Conservation (phyloP, 1,140 invertebrate genomes). For the Trichonephila clavata region DNA sequence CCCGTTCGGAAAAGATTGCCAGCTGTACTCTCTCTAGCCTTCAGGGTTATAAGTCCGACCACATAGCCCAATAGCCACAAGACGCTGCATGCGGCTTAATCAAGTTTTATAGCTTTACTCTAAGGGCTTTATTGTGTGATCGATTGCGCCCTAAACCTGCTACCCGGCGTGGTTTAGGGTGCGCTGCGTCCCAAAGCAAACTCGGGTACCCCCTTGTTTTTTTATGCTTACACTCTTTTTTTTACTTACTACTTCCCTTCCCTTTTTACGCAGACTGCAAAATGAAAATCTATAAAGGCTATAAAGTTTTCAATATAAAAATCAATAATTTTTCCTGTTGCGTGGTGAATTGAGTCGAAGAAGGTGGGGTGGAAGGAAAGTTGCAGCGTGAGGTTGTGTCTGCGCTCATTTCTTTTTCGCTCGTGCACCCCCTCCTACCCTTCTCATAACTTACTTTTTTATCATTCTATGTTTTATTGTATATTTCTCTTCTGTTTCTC, state of each 20-base stretch:
- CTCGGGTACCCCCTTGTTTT: slow-evolving; percentile 44
- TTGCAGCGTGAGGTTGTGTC: slow-evolving; percentile 9
- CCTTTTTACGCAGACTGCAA: slow-evolving; percentile 73
- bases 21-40: slow-evolving; percentile 41
- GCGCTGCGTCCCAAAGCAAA: slow-evolving; percentile 32
- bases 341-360: background rate
- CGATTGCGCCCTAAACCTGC: slow-evolving; percentile 75
- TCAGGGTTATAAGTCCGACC: slow-evolving; percentile 63
- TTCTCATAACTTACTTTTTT: slow-evolving; percentile 66
- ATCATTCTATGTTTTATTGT: slow-evolving; percentile 73
- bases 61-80: slow-evolving; percentile 27
- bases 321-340: slow-evolving; percentile 71
- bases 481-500: slow-evolving; percentile 61
- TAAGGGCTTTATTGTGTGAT: slow-evolving; percentile 76
- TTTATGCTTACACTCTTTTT: slow-evolving; percentile 52
- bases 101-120: slow-evolving; percentile 77
- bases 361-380: background rate
- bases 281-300: slow-evolving; percentile 77
- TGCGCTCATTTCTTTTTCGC: slow-evolving; percentile 70
- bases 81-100: slow-evolving; percentile 71
- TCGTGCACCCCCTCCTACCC: background rate
- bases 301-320: slow-evolving; percentile 77
- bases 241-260: slow-evolving; percentile 13
- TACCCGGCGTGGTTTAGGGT: slow-evolving; percentile 37
- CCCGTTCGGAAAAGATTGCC: slow-evolving; percentile 52